A percentile compares a stretch with the other conserved stretches of the same genome.
phyloP scores from a whole-genome alignment of 2,888 invertebrate genomes.

The Balanococcus diminutus region DNA sequence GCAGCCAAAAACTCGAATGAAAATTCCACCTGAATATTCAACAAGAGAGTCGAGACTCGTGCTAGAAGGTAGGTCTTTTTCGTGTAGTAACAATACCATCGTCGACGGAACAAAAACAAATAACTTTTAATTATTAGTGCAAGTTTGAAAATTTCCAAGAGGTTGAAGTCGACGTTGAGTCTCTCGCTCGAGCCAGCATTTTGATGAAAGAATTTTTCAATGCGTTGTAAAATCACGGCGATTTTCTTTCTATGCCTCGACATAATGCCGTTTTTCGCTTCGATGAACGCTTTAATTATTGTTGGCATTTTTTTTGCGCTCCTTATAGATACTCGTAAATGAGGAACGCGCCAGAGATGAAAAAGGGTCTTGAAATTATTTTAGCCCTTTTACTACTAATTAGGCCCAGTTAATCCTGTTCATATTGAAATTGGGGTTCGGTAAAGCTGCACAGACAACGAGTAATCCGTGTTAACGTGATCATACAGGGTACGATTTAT shows the following conservation, averaged over 20 bases:
- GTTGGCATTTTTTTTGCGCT: background rate
- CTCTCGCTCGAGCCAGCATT: background rate
- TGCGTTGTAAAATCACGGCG: slow-evolving; percentile 2
- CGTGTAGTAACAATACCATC: background rate
- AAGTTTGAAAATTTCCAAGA: slow-evolving; percentile 9
- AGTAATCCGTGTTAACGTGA: slow-evolving; percentile 30
- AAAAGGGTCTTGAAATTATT: slow-evolving; percentile 39
- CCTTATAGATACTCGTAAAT: background rate
- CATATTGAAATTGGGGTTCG: slow-evolving; percentile 44
- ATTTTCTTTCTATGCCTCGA: slow-evolving; percentile 33
- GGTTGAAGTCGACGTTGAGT: background rate
- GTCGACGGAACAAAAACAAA: slow-evolving; percentile 34
- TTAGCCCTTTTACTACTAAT: slow-evolving; percentile 50
- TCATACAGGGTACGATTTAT: slow-evolving; percentile 5
- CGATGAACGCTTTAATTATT: slow-evolving; percentile 46
- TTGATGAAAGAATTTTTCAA: background rate
- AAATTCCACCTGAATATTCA: slow-evolving; percentile 27
- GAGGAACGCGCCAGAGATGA: background rate
- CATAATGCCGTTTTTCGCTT: slow-evolving; percentile 44
- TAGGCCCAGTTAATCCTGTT: slow-evolving; percentile 46
- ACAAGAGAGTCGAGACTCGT: background rate
- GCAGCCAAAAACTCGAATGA: background rate
- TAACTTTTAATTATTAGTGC: slow-evolving; percentile 26
- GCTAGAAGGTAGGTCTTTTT: background rate
- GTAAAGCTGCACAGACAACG: slow-evolving; percentile 2